Percentiles rank a stretch among this genome's conserved stretches.
These are phyloP conservation scores for Lasioglossum oenotherae DNA, from an alignment of 2,888 invertebrate species.

Conservation along the genomic window DNA sequence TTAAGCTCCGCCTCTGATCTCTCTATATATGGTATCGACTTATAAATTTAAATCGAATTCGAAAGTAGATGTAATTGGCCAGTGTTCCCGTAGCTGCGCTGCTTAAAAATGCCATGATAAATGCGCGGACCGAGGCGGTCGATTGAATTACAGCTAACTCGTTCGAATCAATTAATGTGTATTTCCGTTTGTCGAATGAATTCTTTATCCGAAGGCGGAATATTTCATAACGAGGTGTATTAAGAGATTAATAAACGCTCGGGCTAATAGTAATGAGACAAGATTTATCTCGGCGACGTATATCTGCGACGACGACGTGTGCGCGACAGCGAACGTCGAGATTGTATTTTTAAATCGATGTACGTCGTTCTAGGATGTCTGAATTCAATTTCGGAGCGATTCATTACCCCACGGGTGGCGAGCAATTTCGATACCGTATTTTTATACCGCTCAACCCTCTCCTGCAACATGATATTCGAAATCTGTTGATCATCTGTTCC, in stretches of 20 bases:
- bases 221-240: constrained; percentile 33
- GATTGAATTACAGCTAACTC: constrained; percentile 26
- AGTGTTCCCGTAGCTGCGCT: not conserved
- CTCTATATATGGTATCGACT: constrained; percentile 50
- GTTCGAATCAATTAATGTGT: constrained; percentile 34
- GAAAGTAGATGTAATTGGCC: constrained; percentile 56
- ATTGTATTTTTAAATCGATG: not conserved
- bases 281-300: constrained; percentile 10
- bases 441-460: constrained; percentile 54
- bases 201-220: not conserved
- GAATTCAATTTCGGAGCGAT: not conserved
- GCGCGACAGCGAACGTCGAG: not conserved
- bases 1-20: constrained; percentile 54
- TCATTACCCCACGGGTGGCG: constrained; percentile 21
- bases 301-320: not conserved
- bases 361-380: not conserved
- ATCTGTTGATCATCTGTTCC: constrained; percentile 67
- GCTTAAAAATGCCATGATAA: constrained; percentile 46
- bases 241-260: constrained; percentile 26
- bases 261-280: constrained; percentile 29
- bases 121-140: constrained; percentile 19
- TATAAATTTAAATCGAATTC: constrained; percentile 61
- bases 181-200: not conserved
- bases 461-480: constrained; percentile 69
- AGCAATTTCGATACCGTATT: constrained; percentile 39